A percentile compares a stretch with the other conserved stretches of the same genome.
phyloP scores from a whole-genome alignment of 2,113 vertebrate genomes.

The Festucalex cinctus region DNA sequence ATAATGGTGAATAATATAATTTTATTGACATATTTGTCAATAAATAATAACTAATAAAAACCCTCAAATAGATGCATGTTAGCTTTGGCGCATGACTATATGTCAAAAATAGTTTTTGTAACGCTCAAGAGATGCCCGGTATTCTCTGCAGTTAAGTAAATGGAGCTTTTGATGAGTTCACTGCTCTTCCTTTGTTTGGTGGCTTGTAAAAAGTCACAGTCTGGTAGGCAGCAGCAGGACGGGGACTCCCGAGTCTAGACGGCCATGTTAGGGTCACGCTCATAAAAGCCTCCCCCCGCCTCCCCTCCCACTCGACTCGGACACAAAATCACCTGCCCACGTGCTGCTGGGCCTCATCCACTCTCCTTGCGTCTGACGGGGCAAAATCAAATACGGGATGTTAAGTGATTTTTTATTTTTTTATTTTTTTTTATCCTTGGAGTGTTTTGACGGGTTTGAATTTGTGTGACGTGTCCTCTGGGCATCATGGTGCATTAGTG shows the following conservation, averaged over 20 bases:
- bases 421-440: too few species aligned
- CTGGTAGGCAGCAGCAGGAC: conserved; percentile 43
- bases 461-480: too few species aligned
- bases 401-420: too few species aligned
- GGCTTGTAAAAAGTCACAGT: conserved; percentile 36
- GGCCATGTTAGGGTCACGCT: conserved; percentile 60
- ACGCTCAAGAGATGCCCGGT: background rate
- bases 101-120: too few species aligned
- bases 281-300: conserved; percentile 47
- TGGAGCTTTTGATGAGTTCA: background rate
- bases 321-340: conserved; percentile 52
- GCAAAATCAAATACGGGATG: background rate
- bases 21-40: too few species aligned
- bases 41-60: too few species aligned
- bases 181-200: conserved; percentile 6
- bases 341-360: conserved; percentile 25
- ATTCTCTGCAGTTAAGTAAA: background rate
- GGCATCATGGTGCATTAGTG: too few species aligned
- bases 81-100: too few species aligned
- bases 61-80: too few species aligned
- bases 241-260: conserved; percentile 54
- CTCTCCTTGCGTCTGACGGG: conserved; percentile 16
- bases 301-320: conserved; percentile 26
- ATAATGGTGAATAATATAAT: too few species aligned
- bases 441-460: too few species aligned